Evolutionary conservation across 2,888 invertebrate genomes (phyloP), one percentile per base, ranked within the genome.

Genomic region (Mechanitis messenoides): DNA sequence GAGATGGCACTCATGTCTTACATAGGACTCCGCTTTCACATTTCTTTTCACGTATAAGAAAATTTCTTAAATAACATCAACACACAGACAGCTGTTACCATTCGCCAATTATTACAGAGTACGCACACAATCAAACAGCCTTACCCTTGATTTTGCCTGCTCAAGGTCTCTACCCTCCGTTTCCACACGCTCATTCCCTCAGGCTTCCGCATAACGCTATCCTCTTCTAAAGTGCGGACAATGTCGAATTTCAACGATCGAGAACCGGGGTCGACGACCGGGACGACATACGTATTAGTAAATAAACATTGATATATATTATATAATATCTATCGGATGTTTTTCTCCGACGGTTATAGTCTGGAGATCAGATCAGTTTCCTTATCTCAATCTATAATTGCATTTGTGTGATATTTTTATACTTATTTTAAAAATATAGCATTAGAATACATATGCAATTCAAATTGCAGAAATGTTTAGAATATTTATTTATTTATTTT

Each of bases 91-190:
- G 65, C 64, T 63, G 74, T 42, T 42, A 42, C 9, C 73, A 72
- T 76, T 75, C 72, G 31, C 6, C 47, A 9, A 50, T 31, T 11
- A 50, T 50, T 50, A 50, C 73, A 68, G 70, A 67, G 72, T 72
- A 78, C 83, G 72, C 88, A 86, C 86, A 87, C 89, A 76, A 65
- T 56, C 71, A 67, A 75, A 78, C 69, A 73, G 72, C 80, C 74
- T 90, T 90, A 90, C 89, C 90, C 90, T 90, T 90, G 90, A 90
- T 90, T 89, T 89, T 85, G 87, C 88, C 83, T 84, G 86, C 89
- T 90, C 90, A 90, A 90, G 90, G 90, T 90, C 89, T 88, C 89
- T 87, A 88, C 89, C 89, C 89, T 84, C 84, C 68, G 73, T 69
- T 71, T 68, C 65, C 68, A 75, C 78, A 75, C 83, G 71, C 76